phyloP scores from a whole-genome alignment of 92 coral and sea anemone species.

The Diadumene lineata region DNA sequence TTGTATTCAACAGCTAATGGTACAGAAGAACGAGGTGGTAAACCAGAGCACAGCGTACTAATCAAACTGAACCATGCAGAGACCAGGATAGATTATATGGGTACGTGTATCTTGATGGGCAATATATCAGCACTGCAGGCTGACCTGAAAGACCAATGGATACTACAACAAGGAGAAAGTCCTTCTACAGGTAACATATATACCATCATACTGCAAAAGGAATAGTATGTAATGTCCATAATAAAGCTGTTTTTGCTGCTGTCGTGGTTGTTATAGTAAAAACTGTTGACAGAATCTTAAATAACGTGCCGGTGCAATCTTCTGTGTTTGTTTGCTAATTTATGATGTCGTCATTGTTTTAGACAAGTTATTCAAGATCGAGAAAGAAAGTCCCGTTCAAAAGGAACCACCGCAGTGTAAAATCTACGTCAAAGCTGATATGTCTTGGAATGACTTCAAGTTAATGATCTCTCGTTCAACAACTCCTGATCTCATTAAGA shows the following conservation, averaged over 20 bases:
- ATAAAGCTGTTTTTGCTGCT: no score
- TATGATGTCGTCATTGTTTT: not conserved
- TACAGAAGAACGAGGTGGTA: constrained; percentile 82
- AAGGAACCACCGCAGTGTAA: constrained; percentile 45
- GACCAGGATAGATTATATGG: constrained; percentile 96
- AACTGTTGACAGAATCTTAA: no score
- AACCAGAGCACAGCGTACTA: constrained; percentile 74
- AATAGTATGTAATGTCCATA: no score
- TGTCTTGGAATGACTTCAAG: constrained; percentile 94
- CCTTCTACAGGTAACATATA: constrained; percentile 94
- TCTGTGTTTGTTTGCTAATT: not conserved
- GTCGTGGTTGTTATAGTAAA: no score
- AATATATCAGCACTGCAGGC: constrained; percentile 80
- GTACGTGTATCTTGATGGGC: constrained; percentile 96
- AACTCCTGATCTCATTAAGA: constrained; percentile 91
- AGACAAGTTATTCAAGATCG: constrained; percentile 78
- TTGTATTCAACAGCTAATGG: constrained; percentile 55
- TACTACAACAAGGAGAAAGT: constrained; percentile 66
- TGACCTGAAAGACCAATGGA: constrained; percentile 92
- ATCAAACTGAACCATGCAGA: constrained; percentile 81
- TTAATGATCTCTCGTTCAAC: constrained; percentile 97
- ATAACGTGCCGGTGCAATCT: no score
- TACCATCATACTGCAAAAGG: no score
- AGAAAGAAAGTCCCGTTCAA: constrained; percentile 79
- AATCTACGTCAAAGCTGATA: constrained; percentile 87